These are phyloP conservation scores for Enchytraeus crypticus DNA, from an alignment of 2,888 invertebrate species.

Conservation along the genomic window DNA sequence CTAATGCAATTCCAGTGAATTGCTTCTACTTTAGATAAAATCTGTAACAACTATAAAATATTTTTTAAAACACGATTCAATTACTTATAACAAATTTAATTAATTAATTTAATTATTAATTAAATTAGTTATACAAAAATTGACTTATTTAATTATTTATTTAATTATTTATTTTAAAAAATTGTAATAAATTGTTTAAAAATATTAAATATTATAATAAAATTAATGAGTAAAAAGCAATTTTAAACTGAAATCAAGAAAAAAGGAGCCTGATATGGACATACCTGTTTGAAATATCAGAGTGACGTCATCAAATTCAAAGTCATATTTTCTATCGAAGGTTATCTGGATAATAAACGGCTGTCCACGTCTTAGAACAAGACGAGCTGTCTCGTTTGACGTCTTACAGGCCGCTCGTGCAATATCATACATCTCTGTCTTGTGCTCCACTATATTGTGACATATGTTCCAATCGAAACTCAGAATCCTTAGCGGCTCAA, in stretches of 20 bases:
- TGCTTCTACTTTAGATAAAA: too few relatives aligned
- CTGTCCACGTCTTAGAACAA: slow-evolving; percentile 8
- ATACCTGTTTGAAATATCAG: slow-evolving; percentile 5
- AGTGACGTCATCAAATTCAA: neutral
- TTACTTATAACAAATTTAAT: too few relatives aligned
- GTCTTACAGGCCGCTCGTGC: neutral
- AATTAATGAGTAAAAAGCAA: neutral
- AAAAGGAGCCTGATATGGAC: neutral
- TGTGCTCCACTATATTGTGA: neutral
- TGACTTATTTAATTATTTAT: neutral
- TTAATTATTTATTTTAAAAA: too few relatives aligned
- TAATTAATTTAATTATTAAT: neutral
- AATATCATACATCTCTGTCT: slow-evolving; percentile 7
- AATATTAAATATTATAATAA: neutral
- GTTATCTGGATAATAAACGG: slow-evolving; percentile 1
- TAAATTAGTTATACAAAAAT: neutral
- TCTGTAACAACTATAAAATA: too few relatives aligned
- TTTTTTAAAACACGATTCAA: too few relatives aligned
- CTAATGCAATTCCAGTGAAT: too few relatives aligned
- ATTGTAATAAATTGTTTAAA: neutral
- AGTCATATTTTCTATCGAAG: neutral
- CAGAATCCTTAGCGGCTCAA: neutral
- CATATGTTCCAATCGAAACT: neutral
- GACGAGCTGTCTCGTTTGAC: neutral
- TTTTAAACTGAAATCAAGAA: neutral